Evolutionary conservation across 2,113 vertebrate species (phyloP), one percentile per base, ranked within the genome.

Genomic region (Numida meleagris): DNA sequence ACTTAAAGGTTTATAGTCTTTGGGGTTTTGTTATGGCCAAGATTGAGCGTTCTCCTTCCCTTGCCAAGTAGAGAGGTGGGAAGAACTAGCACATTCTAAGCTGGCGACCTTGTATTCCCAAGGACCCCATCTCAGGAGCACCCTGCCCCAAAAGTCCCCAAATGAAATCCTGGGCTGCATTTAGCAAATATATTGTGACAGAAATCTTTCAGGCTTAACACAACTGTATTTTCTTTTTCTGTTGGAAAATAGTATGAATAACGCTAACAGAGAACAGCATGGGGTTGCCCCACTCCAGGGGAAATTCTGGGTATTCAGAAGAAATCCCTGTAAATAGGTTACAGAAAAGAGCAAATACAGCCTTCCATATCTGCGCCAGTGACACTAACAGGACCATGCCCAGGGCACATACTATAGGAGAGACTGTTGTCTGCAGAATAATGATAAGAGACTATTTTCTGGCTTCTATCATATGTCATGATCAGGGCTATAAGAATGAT

Each of bases 271-370:
- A 59, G 94, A 96, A 86, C 72, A 95, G 82, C 66, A 83, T 61
- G 89, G 73, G 68, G 75, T 65, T 96, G 93, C 86, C 79, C 91
- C 55, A 91, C 91, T 94, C 72, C 66, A 91, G 89, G 85, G 88
- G 65, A 95, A 95, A 91, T 83, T 83, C 82, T 90, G 57, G 46
- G 76, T 95, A 76, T 91, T 95, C 89, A 92, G 84, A 89, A 95
- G 88, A 97, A 88, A 93, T 91, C 76, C 73, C 88, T 90, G 82
- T 86, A 95, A 90, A 93, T 48, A 91, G 76, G 87, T 90, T 95
- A 78, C 10, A n/a, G 88, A 93, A 88, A 90, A 93, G 51, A 95
- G 48, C 70, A 91, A 91, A 91, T 63, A 78, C 31, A 88, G 90
- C 67, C 79, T 89, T 86, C 61, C 23, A 1, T 88, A 61, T 88